phyloP scores from a whole-genome alignment of 2,797 vertebrate species.

The Enteromius mattozi region DNA sequence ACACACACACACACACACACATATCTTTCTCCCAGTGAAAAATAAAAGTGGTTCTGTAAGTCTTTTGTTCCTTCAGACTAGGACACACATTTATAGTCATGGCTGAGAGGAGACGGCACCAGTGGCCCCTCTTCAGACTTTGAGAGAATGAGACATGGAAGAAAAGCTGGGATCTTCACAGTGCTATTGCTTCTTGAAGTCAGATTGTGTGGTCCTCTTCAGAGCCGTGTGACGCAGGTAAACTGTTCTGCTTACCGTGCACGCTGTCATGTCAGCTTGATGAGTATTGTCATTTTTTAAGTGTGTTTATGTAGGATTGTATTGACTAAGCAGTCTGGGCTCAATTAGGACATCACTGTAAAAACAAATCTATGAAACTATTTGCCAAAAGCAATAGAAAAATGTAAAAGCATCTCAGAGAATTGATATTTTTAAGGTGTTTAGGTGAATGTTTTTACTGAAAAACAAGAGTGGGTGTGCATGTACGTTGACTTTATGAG shows the following conservation, averaged over 20 bases:
- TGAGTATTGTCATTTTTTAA: slow-evolving; percentile 7
- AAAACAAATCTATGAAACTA: not conserved
- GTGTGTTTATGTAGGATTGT: not conserved
- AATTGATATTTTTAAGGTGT: not conserved
- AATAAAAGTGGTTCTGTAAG: slow-evolving; percentile 71
- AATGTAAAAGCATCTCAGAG: not conserved
- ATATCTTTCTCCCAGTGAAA: slow-evolving; percentile 58
- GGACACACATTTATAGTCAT: slow-evolving; percentile 69
- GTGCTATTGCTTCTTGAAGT: slow-evolving; percentile 27
- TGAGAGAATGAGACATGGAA: slow-evolving; percentile 59
- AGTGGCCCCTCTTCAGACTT: slow-evolving; percentile 67
- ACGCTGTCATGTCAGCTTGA: slow-evolving; percentile 25
- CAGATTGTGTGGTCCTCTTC: slow-evolving; percentile 33
- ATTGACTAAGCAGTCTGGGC: not conserved
- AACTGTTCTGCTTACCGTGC: slow-evolving; percentile 41
- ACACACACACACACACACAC: not conserved
- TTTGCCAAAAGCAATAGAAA: not conserved
- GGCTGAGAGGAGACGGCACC: slow-evolving; percentile 77
- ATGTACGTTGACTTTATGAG: not conserved
- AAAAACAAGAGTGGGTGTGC: not conserved
- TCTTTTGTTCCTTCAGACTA: slow-evolving; percentile 77
- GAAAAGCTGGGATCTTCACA: slow-evolving; percentile 41
- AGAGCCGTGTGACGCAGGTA: slow-evolving; percentile 51
- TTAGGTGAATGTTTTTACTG: not conserved
- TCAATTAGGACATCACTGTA: not conserved